Evolutionary conservation across 2,888 invertebrate genomes (phyloP).

Genomic region (Habrosyne pyritoides): DNA sequence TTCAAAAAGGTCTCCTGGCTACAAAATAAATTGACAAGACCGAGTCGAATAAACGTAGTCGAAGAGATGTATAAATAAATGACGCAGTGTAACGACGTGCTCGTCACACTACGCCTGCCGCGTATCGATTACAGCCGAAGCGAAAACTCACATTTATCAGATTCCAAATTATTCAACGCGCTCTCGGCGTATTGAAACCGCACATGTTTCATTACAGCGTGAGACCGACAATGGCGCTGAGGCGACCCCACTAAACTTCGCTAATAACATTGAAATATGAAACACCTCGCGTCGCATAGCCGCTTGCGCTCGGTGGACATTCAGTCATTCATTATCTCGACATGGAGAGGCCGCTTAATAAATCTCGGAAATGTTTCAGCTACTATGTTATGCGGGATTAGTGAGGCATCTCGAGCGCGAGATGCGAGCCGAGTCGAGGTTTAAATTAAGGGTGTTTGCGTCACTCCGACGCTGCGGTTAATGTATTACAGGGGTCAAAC

Average conservation of each 20-base stretch:
- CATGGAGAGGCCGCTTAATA: conserved; percentile 45
- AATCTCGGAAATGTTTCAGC: conserved; percentile 52
- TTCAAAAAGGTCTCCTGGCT: conserved; percentile 72
- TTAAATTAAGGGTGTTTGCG: conserved; percentile 56
- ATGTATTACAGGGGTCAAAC: conserved; percentile 54
- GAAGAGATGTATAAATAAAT: conserved; percentile 48
- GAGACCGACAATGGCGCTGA: conserved; percentile 23
- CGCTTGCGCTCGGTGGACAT: conserved; percentile 19
- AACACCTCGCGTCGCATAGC: conserved; percentile 23
- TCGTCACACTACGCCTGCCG: conserved; percentile 30
- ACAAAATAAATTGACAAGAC: conserved; percentile 67
- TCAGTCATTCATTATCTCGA: conserved; percentile 44
- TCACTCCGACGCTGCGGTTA: conserved; percentile 42
- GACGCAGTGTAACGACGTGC: conserved; percentile 29
- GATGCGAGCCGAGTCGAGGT: conserved; percentile 30
- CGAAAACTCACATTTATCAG: conserved; percentile 43
- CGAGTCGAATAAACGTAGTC: conserved; percentile 57
- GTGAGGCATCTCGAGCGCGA: conserved; percentile 38
- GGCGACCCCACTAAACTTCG: conserved; percentile 17
- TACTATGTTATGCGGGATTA: conserved; percentile 58
- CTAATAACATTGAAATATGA: conserved; percentile 28
- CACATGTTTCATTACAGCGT: conserved; percentile 23
- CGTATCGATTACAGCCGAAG: conserved; percentile 28
- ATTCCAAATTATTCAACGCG: conserved; percentile 37
- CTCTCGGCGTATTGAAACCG: conserved; percentile 28